A percentile compares a stretch with the other conserved stretches of the same genome.
Conservation (phyloP, 1,140 invertebrate genomes). For the Metopolophium dirhodum region DNA sequence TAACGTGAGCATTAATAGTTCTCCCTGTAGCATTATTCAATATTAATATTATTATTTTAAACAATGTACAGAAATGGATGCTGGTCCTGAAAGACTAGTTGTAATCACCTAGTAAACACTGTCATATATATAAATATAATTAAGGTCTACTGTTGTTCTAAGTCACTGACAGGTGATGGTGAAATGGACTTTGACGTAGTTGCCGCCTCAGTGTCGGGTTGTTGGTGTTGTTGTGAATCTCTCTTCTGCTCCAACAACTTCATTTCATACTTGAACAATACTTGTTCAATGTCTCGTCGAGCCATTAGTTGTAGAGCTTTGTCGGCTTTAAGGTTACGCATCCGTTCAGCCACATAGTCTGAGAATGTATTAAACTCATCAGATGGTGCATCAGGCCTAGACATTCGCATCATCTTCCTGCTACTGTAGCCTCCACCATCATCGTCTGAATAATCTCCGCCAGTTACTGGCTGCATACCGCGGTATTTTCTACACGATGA, state of each 20-base stretch:
- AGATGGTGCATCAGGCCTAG: background rate
- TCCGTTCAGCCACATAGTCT: conserved; percentile 43
- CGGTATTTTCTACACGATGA: background rate
- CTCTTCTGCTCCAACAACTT: conserved; percentile 43
- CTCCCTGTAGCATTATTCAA: background rate
- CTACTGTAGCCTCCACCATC: background rate
- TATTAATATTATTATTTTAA: background rate
- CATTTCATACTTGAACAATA: conserved; percentile 53
- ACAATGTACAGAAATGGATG: background rate
- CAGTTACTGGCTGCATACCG: background rate
- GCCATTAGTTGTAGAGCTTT: conserved; percentile 45
- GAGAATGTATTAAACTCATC: conserved; percentile 45
- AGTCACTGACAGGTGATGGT: background rate
- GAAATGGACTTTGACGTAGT: conserved; percentile 17
- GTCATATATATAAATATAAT: background rate
- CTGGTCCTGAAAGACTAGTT: background rate
- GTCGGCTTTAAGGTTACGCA: conserved; percentile 43
- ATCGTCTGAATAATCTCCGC: conserved; percentile 24
- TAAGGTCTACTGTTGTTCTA: conserved; percentile 2
- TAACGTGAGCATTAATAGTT: background rate
- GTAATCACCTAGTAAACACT: background rate
- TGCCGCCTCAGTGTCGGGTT: background rate
- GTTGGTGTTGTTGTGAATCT: conserved; percentile 16
- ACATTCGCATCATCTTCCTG: background rate
- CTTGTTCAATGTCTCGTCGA: conserved; percentile 46